phyloP scores from a whole-genome alignment of 2,888 invertebrate species.

The Nomada lathburiana region DNA sequence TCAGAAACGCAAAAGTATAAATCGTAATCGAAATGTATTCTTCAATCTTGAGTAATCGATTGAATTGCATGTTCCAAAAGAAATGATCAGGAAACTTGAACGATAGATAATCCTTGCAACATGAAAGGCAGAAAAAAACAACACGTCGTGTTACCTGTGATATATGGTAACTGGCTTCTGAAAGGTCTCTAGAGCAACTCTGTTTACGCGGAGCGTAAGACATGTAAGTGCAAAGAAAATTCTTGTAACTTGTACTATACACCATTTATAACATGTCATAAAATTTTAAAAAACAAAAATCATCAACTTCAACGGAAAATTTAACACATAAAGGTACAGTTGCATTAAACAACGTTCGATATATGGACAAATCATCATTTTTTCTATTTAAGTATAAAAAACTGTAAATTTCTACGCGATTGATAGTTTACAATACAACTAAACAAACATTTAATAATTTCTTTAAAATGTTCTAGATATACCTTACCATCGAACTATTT shows the following conservation, averaged over 20 bases:
- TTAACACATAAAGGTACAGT: too few relatives aligned
- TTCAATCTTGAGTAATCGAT: neutral
- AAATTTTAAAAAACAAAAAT: neutral
- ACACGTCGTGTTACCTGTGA: slow-evolving; percentile 62
- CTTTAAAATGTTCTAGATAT: too few relatives aligned
- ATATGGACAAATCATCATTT: too few relatives aligned
- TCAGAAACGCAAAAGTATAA: neutral
- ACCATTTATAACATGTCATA: slow-evolving; percentile 16
- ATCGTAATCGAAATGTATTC: neutral
- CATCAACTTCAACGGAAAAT: neutral
- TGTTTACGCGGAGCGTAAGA: slow-evolving; percentile 68
- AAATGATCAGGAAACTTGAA: neutral
- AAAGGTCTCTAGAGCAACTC: slow-evolving; percentile 71
- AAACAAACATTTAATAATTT: too few relatives aligned
- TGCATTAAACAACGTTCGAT: too few relatives aligned
- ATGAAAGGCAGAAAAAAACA: slow-evolving; percentile 50
- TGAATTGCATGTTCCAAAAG: neutral
- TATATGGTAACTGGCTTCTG: slow-evolving; percentile 69
- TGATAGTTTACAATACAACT: too few relatives aligned
- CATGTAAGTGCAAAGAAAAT: slow-evolving; percentile 68
- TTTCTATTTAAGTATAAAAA: too few relatives aligned
- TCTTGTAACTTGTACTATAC: slow-evolving; percentile 57
- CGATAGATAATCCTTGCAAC: slow-evolving; percentile 27
- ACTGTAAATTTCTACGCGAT: too few relatives aligned
- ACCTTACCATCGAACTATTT: too few relatives aligned